phyloP scores from a whole-genome alignment of 2,888 invertebrate species.

The Lutraria lutraria region DNA sequence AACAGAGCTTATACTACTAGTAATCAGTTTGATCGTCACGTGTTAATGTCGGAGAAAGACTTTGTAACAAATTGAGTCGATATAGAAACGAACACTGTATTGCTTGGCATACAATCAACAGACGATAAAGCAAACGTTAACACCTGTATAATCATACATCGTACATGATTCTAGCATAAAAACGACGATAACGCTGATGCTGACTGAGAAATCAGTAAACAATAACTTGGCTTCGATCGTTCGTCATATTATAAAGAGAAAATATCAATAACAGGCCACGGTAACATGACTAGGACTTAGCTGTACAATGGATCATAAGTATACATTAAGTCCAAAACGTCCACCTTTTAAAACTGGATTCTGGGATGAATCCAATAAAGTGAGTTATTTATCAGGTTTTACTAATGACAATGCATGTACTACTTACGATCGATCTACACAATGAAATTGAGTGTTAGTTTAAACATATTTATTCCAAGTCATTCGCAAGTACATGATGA shows the following conservation, averaged over 20 bases:
- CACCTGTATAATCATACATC: constrained; percentile 39
- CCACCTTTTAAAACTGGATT: too few relatives aligned
- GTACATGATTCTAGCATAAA: background rate
- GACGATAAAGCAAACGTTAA: constrained; percentile 26
- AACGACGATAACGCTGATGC: background rate
- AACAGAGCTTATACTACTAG: too few relatives aligned
- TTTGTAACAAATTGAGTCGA: background rate
- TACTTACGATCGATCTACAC: too few relatives aligned
- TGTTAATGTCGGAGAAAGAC: background rate
- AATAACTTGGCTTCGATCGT: constrained; percentile 1
- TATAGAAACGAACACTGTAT: constrained; percentile 23
- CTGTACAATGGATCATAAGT: too few relatives aligned
- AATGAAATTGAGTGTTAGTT: too few relatives aligned
- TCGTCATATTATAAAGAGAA: background rate
- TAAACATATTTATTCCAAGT: too few relatives aligned
- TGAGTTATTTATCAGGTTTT: too few relatives aligned
- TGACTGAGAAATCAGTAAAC: background rate
- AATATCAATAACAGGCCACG: background rate
- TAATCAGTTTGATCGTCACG: background rate
- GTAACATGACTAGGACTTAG: too few relatives aligned
- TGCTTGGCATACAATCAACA: constrained; percentile 30
- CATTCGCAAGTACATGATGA: too few relatives aligned
- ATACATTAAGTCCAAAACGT: too few relatives aligned
- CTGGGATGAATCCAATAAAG: too few relatives aligned
- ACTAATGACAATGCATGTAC: too few relatives aligned